Evolutionary conservation across 2,888 invertebrate genomes (phyloP).

Genomic region (Polyommatus icarus): DNA sequence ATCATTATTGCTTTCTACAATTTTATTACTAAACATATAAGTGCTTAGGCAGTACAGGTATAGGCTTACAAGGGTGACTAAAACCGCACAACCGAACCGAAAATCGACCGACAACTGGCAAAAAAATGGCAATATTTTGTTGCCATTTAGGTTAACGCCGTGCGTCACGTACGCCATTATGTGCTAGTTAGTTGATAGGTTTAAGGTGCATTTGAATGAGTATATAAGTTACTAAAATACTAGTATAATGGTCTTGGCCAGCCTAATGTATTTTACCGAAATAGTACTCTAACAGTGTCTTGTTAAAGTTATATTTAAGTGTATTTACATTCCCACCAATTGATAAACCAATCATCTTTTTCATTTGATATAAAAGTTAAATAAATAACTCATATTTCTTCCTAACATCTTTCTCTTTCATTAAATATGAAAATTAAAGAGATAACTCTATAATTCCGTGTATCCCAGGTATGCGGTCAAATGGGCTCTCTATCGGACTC

Average conservation of each 20-base stretch:
- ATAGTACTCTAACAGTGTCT: background rate
- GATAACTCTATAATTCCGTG: background rate
- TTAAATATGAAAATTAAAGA: background rate
- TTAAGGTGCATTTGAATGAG: too few species aligned
- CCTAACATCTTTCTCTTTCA: background rate
- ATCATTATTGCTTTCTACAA: background rate
- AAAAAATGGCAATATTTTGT: too few species aligned
- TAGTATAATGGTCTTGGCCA: too few species aligned
- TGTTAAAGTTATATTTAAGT: background rate
- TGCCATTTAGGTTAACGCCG: too few species aligned
- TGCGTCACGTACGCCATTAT: too few species aligned
- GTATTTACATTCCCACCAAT: background rate
- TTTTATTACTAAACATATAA: too few species aligned
- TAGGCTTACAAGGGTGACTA: background rate
- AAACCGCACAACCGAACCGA: background rate
- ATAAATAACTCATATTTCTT: background rate
- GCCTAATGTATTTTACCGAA: background rate
- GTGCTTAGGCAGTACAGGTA: too few species aligned
- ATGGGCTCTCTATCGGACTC: conserved; percentile 88
- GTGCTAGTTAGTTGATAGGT: too few species aligned
- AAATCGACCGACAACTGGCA: background rate
- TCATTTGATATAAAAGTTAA: background rate
- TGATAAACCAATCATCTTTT: background rate
- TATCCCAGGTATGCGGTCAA: conserved; percentile 81
- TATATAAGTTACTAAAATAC: too few species aligned